A percentile compares a stretch with the other conserved stretches of the same genome.
These are phyloP conservation scores for Cardinalis cardinalis DNA, from an alignment of 2,113 vertebrate species.

Conservation along the genomic window DNA sequence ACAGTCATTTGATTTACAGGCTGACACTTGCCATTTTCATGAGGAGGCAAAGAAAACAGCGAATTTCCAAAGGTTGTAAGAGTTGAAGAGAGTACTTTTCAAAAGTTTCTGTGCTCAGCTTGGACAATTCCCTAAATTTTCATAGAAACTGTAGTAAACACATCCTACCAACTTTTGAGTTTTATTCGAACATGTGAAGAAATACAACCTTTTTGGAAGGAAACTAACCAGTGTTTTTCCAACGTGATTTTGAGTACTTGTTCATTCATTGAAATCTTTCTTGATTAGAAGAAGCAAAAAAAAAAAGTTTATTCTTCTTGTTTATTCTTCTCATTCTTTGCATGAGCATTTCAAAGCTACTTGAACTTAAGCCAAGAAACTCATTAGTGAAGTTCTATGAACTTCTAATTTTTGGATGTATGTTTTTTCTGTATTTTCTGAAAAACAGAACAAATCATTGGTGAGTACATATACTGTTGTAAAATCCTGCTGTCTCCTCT, in stretches of 20 bases:
- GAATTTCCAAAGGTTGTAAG: neutral
- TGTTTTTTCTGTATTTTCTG: neutral
- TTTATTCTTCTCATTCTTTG: neutral
- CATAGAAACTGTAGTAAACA: neutral
- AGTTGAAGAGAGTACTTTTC: neutral
- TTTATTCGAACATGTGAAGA: neutral
- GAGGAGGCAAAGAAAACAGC: neutral
- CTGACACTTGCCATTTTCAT: neutral
- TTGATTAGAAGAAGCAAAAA: neutral
- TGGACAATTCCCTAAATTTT: neutral
- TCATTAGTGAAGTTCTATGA: neutral
- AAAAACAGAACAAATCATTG: neutral
- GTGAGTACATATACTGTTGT: neutral
- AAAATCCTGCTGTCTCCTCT: neutral
- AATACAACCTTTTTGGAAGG: neutral
- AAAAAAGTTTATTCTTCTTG: too few species aligned
- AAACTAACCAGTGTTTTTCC: neutral
- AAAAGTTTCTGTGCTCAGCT: neutral
- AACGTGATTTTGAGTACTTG: neutral
- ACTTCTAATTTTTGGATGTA: neutral
- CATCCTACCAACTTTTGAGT: neutral
- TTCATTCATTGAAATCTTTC: neutral
- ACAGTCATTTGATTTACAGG: neutral
- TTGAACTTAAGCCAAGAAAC: neutral
- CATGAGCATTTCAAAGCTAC: neutral